Percentiles rank a stretch among this genome's conserved stretches.
Conservation (phyloP, 2,888 invertebrate species). For the Syrphus vitripennis region DNA sequence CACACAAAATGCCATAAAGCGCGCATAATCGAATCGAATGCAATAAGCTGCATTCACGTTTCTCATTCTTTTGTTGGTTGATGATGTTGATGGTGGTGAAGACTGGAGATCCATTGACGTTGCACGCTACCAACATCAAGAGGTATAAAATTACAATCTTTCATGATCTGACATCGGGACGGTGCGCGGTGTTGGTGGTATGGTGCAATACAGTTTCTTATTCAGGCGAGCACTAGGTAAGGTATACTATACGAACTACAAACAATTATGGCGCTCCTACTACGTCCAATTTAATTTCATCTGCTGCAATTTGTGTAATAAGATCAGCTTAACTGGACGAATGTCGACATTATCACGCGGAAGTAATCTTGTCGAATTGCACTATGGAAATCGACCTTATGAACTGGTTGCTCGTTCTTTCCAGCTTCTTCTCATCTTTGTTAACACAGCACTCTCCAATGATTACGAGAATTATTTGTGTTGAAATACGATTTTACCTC, state of each 20-base stretch:
- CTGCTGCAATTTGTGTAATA: conserved; percentile 68
- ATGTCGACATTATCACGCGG: conserved; percentile 71
- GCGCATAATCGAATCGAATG: conserved; percentile 57
- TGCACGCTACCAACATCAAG: conserved; percentile 48
- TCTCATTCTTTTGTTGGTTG: conserved; percentile 51
- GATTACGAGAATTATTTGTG: conserved; percentile 57
- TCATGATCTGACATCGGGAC: conserved; percentile 6
- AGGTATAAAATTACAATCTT: conserved; percentile 62
- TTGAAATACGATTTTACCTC: conserved; percentile 66
- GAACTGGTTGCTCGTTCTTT: conserved; percentile 50
- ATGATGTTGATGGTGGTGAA: background rate
- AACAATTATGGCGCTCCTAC: conserved; percentile 51
- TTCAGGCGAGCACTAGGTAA: background rate
- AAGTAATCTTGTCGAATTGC: conserved; percentile 54
- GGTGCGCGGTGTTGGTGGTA: background rate
- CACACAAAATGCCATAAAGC: conserved; percentile 40
- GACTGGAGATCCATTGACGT: conserved; percentile 34
- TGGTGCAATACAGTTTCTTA: conserved; percentile 56
- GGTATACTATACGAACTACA: background rate
- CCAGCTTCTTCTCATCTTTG: background rate
- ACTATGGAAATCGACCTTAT: conserved; percentile 56
- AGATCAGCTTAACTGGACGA: conserved; percentile 70
- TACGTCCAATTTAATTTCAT: conserved; percentile 53
- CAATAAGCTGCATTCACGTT: conserved; percentile 69
- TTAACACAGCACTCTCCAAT: background rate